Evolutionary conservation across 2,888 invertebrate genomes (phyloP), one percentile per base, ranked within the genome.

Genomic region (Nebria brevicollis): DNA sequence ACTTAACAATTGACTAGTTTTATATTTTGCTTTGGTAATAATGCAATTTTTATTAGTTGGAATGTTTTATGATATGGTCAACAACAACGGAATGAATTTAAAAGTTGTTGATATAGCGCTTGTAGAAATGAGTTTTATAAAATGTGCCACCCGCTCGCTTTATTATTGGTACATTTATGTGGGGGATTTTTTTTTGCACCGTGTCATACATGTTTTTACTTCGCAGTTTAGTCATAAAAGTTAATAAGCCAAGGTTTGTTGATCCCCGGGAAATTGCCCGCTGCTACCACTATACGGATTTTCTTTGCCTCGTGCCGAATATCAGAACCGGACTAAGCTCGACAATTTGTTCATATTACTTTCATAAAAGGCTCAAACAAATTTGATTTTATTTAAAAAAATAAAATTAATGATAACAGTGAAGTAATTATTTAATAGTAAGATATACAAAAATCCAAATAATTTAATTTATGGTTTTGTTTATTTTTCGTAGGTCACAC

Each of bases 231-330:
- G 85, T 86, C 87, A 85, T 87, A 87, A 87, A 87, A 87, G 86
- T 87, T 87, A 87, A 87, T 87, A 87, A 87, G 86, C 86, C 85
- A 83, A 84, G 85, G 85, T 86, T 86, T 86, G 87, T 87, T 86
- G 87, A 87, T 87, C 85, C 86, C 85, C 85, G 84, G 85, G 85
- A 87, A 87, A 87, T 87, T 87, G 86, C 86, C 78, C 77, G 34
- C 74, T 42, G 75, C 25, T 70, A 26, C 66, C 25, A 25, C 70
- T 8, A 54, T 70, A 20, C 70, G 70, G 70, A 70, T 70, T 34
- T 70, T n/a, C 70, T 25, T 3, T 70, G 26, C 70, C 25, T 54
- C 43, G 41, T 8, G 54, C 64, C 42, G 54, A 43, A 64, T 25
- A 4, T 11, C 54, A 64, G 64, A 64, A 1, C 64, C 54, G n/a